phyloP scores from a whole-genome alignment of 2,113 vertebrate species.

The Oreochromis tanganicae region DNA sequence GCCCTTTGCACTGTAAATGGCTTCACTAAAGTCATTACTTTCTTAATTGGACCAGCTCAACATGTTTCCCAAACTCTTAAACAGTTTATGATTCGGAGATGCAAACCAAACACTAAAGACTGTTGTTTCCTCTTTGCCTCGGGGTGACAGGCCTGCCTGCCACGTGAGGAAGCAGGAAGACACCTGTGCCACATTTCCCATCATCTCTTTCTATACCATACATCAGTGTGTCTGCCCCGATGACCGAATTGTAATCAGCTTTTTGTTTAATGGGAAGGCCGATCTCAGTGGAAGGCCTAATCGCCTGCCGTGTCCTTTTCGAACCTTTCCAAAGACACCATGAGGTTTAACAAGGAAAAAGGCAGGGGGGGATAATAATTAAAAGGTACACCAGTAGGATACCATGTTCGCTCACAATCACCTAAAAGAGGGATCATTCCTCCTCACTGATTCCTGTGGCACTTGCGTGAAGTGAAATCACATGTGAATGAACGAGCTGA shows the following conservation, averaged over 20 bases:
- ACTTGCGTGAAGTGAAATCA: slow-evolving; percentile 28
- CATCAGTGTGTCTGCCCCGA: not conserved
- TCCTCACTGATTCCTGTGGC: slow-evolving; percentile 15
- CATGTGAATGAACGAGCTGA: slow-evolving; percentile 37
- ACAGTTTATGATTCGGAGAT: slow-evolving; percentile 62
- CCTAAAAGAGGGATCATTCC: slow-evolving; percentile 31
- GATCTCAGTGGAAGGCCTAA: slow-evolving; percentile 11
- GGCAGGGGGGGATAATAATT: slow-evolving; percentile 33
- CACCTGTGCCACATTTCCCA: slow-evolving; percentile 48
- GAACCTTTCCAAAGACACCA: slow-evolving; percentile 15
- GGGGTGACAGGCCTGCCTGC: slow-evolving; percentile 28
- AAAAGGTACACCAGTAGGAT: slow-evolving; percentile 36
- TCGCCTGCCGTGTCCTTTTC: slow-evolving; percentile 19
- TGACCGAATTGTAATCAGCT: slow-evolving; percentile 3
- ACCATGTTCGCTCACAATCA: slow-evolving; percentile 14
- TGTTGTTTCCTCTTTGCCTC: slow-evolving; percentile 30
- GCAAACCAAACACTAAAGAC: slow-evolving; percentile 14
- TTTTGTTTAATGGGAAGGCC: slow-evolving; percentile 4
- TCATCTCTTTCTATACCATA: not conserved
- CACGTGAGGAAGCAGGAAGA: slow-evolving; percentile 39
- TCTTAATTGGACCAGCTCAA: slow-evolving; percentile 58
- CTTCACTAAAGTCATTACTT: slow-evolving; percentile 62
- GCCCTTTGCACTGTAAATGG: slow-evolving; percentile 41
- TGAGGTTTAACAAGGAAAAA: slow-evolving; percentile 6
- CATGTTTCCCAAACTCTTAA: slow-evolving; percentile 61